Base-by-base conservation (phyloP, 2,113 vertebrate species). In the Chaetorhynchus papuensis region DNA sequence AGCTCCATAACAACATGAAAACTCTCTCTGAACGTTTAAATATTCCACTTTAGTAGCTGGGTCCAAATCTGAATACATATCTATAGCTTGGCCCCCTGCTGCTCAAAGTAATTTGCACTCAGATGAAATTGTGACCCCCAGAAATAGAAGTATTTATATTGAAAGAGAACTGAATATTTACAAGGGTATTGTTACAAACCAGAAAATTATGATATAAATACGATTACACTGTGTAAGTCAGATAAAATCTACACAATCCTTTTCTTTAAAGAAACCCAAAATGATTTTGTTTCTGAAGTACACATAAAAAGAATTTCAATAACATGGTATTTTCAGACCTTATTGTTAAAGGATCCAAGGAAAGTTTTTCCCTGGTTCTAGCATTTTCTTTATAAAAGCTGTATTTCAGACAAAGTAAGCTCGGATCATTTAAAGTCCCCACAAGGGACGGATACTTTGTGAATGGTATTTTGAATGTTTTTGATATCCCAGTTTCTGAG, bases 371-470 rank as follows among this genome's bases (percentile, higher is more conserved):
- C 53, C 49, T 66, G 45, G 31, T 20, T 91, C 53, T 50, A 76
- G n/a, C 74, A 82, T 94, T 95, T 93, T 82, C 86, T 90, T 64
- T 87, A 80, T 82, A 94, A 95, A 87, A 96, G 52, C 74, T 83
- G 83, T 37, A 71, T 76, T 95, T 94, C 74, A 81, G 83, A 95
- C 56, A 72, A 79, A 97, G 87, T 69, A 89, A 96, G 41, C 57
- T 86, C 79, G 82, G 57, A 42, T 94, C 78, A 82, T 94, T 97
- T 89, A 71, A 94, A 95, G 85, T 70, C 42, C 50, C 70, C 93
- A 87, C 63, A 83, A 96, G 87, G 91, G 92, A 95, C n/a, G 84
- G 69, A 72, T 93, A 74, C 45, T 84, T 96, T 96, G 80, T 86
- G 53, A 95, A 91, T 7, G 2, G 41, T 56, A 71, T 84, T 84